Evolutionary conservation across 2,797 vertebrate genomes (phyloP), one percentile per base, ranked within the genome.

Genomic region (Gastrophryne carolinensis): DNA sequence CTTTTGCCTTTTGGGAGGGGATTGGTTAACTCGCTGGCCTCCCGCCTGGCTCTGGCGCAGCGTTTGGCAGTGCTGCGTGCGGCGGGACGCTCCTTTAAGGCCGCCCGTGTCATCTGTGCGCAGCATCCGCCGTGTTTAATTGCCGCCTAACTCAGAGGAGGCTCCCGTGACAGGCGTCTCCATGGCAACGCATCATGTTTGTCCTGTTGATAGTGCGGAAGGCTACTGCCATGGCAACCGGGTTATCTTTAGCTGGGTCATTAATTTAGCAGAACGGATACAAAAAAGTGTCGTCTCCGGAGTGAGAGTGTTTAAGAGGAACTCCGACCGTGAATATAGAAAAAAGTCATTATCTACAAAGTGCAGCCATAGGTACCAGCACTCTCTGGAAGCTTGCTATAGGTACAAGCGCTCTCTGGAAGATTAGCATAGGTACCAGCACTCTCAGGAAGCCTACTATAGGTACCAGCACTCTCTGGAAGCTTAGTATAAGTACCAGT

Each of bases 221-320:
- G 21, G 1, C 69, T 60, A 82, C 82, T 83, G 81, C 85, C 78
- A 85, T 85, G 80, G 84, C 1, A 79, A 85, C 63, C 19, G n/a
- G 49, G 15, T 27, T 56, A 50, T 37, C 29, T 17, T 37, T 35
- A 11, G 27, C 62, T 49, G n/a, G 9, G 10, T 49, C 32, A 67
- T 66, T 50, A 74, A 54, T 54, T 39, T 39, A 41, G n/a, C 9
- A 56, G 50, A 56, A 27, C 21, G 41, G 41, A 37, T 26, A 47
- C 37, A 67, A 47, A 52, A 49, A 53, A 11, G 32, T n/a, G 30
- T 47, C 8, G 35, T 26, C 49, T 68, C 32, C 11, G 35, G 17
- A 19, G 23, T 8, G 21, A 67, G 29, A 67, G 6, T 12, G 35
- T 26, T n/a, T n/a, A n/a, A n/a, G n/a, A n/a, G n/a, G n/a, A n/a